Conservation (phyloP, 2,113 vertebrate genomes). For the Melanocharis versteri region DNA sequence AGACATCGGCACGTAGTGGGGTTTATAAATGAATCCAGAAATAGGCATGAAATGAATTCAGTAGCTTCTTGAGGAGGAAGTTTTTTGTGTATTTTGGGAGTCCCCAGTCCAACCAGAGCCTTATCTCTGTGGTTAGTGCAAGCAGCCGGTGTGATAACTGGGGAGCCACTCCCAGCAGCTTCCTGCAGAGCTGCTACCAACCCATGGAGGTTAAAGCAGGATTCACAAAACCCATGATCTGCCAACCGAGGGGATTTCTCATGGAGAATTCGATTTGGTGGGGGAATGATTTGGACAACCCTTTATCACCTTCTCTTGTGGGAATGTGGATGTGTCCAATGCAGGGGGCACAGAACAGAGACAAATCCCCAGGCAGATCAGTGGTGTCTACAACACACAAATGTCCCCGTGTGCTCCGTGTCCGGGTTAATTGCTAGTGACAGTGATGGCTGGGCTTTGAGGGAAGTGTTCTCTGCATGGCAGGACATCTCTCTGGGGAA, state of each 20-base stretch:
- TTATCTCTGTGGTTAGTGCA: not conserved
- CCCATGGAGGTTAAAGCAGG: not conserved
- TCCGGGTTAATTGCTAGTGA: too few species aligned
- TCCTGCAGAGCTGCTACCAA: not conserved
- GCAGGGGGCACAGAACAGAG: accelerated
- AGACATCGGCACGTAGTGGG: not conserved
- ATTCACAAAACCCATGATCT: not conserved
- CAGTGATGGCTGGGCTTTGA: not conserved
- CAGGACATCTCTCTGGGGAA: not conserved
- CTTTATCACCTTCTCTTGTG: not conserved
- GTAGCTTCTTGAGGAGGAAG: not conserved
- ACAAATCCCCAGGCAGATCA: not conserved
- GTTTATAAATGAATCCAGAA: not conserved
- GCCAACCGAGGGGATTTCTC: not conserved
- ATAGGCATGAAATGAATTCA: not conserved
- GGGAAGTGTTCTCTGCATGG: not conserved
- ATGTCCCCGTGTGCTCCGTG: not conserved
- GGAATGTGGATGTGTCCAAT: not conserved
- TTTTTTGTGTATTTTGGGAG: not conserved
- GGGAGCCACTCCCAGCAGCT: not conserved
- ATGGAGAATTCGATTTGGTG: not conserved
- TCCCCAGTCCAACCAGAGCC: not conserved
- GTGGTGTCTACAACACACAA: not conserved
- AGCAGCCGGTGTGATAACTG: not conserved
- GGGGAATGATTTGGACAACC: not conserved